These are phyloP conservation scores for Rhogogaster chlorosoma DNA, from an alignment of 2,888 invertebrate genomes.

Conservation along the genomic window DNA sequence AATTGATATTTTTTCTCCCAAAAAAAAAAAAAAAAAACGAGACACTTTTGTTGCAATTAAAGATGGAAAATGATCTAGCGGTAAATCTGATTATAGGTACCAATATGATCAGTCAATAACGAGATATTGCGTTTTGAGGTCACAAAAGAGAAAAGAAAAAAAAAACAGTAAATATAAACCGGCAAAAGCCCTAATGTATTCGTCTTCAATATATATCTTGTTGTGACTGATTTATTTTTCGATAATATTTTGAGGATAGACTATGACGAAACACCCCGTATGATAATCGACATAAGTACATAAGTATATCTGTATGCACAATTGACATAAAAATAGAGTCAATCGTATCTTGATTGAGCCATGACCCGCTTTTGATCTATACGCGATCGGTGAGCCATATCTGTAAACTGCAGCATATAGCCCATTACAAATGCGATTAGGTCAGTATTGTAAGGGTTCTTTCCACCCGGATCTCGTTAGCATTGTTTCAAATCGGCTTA, in stretches of 20 bases:
- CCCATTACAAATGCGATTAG: slow-evolving; percentile 65
- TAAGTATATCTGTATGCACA: background rate
- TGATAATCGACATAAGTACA: background rate
- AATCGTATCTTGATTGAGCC: slow-evolving; percentile 42
- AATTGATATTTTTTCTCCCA: background rate
- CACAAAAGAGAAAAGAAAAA: background rate
- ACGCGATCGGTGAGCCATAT: slow-evolving; percentile 23
- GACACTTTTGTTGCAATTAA: background rate
- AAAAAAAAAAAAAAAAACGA: background rate
- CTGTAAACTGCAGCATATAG: slow-evolving; percentile 55
- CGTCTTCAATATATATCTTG: background rate
- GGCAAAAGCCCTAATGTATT: background rate
- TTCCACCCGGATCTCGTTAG: slow-evolving; percentile 66
- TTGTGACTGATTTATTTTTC: background rate
- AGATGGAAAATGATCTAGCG: background rate
- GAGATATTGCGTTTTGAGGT: background rate
- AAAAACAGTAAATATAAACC: background rate
- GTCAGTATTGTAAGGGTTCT: slow-evolving; percentile 64
- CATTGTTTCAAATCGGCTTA: slow-evolving; percentile 64
- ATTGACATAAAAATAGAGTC: slow-evolving; percentile 27
- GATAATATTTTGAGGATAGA: background rate
- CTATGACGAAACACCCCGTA: background rate
- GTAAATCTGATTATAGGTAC: background rate
- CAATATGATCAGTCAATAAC: background rate
- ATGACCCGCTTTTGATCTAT: slow-evolving; percentile 38